Conservation (phyloP, 2,888 invertebrate species). For the Cephonodes hylas region DNA sequence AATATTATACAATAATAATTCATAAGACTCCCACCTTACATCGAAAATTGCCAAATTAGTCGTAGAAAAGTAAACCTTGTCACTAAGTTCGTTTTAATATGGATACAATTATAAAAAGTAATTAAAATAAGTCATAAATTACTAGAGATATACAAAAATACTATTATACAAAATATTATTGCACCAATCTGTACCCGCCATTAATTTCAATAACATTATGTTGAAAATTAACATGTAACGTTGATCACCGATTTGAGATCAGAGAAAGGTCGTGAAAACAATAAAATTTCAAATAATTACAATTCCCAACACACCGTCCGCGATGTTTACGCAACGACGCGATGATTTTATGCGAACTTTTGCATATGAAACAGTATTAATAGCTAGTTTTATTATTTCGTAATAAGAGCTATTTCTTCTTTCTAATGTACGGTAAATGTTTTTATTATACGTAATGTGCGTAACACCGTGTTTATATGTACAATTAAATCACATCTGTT, state of each 20-base stretch:
- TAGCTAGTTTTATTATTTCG: slow-evolving; percentile 1
- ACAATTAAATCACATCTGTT: no score
- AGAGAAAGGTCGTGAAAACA: slow-evolving; percentile 7
- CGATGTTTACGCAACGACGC: neutral
- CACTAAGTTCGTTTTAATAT: no score
- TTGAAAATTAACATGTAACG: neutral
- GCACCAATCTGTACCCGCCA: neutral
- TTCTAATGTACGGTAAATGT: neutral
- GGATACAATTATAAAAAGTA: no score
- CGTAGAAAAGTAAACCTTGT: no score
- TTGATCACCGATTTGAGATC: neutral
- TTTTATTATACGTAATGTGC: neutral
- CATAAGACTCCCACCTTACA: no score
- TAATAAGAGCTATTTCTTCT: neutral
- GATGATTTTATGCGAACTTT: neutral
- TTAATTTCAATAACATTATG: neutral
- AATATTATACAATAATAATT: no score
- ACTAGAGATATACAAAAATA: no score
- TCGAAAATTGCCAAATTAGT: no score
- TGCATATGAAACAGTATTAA: neutral
- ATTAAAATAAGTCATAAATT: no score
- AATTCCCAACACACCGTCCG: neutral
- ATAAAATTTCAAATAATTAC: slow-evolving; percentile 6
- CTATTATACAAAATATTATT: no score
- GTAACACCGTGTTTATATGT: neutral